Evolutionary conservation across 2,888 invertebrate genomes (phyloP).

Genomic region (Oconnorella tubifera): DNA sequence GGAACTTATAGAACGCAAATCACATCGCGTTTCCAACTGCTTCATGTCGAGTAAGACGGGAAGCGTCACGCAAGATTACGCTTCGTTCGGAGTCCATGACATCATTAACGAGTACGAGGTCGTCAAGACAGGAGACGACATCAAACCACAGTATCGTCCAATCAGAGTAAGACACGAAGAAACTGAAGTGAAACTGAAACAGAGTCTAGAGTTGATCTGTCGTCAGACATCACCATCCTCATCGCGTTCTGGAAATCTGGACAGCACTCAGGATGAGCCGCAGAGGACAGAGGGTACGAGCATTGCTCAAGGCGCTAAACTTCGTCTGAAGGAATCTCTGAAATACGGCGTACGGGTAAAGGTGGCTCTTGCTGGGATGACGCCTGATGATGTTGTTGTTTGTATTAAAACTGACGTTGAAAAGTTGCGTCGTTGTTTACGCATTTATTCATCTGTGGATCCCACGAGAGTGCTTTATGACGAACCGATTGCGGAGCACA

Average conservation of each 20-base stretch:
- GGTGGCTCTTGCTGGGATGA: not conserved
- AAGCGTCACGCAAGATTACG: no score
- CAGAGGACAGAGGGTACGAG: no score
- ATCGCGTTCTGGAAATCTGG: not conserved
- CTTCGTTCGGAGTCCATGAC: no score
- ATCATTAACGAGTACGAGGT: no score
- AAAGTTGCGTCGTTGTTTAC: not conserved
- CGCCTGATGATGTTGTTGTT: slow-evolving; percentile 8
- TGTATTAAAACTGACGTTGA: not conserved
- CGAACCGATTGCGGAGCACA: slow-evolving; percentile 7
- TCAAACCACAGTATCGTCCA: not conserved
- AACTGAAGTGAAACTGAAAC: slow-evolving; percentile 1
- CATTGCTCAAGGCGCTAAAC: not conserved
- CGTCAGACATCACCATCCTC: slow-evolving; percentile 7
- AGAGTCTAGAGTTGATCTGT: slow-evolving; percentile 11
- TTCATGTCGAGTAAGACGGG: not conserved
- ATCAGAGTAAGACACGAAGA: slow-evolving; percentile 14
- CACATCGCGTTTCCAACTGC: not conserved
- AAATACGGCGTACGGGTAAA: slow-evolving; percentile 9
- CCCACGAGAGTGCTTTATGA: not conserved
- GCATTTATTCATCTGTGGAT: not conserved
- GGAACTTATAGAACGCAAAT: not conserved
- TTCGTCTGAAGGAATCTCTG: slow-evolving; percentile 2
- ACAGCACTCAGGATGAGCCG: not conserved
- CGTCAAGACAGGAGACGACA: not conserved